These are phyloP conservation scores for Aphodius granarius DNA, from an alignment of 2,888 invertebrate species.

Conservation along the genomic window DNA sequence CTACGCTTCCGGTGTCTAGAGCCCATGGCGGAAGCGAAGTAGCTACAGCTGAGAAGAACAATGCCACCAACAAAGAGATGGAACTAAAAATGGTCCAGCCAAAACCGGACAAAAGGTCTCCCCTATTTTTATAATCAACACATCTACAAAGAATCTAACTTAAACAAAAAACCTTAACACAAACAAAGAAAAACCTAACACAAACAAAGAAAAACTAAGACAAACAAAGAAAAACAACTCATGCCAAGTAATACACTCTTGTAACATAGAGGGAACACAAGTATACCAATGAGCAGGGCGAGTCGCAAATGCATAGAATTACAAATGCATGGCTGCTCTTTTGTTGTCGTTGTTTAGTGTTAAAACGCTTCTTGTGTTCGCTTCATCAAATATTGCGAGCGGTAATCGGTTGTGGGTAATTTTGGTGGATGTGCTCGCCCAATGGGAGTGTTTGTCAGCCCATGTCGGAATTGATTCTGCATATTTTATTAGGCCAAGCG, in stretches of 20 bases:
- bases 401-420: neutral
- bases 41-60: slow-evolving; percentile 79
- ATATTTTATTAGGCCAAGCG: slow-evolving; percentile 4
- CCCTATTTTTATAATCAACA: neutral
- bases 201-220: neutral
- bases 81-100: slow-evolving; percentile 83
- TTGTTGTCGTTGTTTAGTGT: slow-evolving; percentile 6
- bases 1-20: slow-evolving; percentile 83
- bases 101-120: slow-evolving; percentile 79
- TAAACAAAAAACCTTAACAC: neutral
- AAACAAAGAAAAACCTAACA: no score
- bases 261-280: no score
- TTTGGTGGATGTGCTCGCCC: neutral
- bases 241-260: no score
- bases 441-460: neutral
- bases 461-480: slow-evolving; percentile 2
- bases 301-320: neutral
- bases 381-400: neutral
- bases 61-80: slow-evolving; percentile 84
- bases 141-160: neutral
- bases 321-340: neutral
- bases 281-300: no score
- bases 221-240: no score
- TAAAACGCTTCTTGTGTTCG: neutral
- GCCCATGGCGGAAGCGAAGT: slow-evolving; percentile 73